These are phyloP conservation scores for Taxidea taxus DNA, from an alignment of 2,113 vertebrate genomes.

Conservation along the genomic window DNA sequence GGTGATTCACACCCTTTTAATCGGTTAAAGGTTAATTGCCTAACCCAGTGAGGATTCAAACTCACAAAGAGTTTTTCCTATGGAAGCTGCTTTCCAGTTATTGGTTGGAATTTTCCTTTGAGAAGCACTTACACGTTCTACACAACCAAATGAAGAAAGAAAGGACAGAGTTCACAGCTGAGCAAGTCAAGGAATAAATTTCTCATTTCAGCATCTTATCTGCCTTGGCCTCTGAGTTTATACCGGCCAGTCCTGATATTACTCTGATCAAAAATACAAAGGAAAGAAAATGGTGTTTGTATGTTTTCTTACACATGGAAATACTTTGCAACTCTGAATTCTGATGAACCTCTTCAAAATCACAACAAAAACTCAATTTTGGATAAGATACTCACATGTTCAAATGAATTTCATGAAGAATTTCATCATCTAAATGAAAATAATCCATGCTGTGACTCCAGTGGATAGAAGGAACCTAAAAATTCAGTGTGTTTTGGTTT, in stretches of 20 bases:
- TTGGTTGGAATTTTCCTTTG: conserved; percentile 85
- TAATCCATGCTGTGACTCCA: neutral
- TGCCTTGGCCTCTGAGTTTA: neutral
- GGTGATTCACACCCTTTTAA: conserved; percentile 85
- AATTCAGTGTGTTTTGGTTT: neutral
- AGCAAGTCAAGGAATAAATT: neutral
- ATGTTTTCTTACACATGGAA: neutral
- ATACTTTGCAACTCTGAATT: neutral
- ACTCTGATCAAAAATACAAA: neutral
- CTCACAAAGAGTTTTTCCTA: conserved; percentile 87
- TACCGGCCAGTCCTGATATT: neutral
- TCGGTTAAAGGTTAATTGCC: conserved; percentile 81
- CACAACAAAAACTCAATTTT: neutral
- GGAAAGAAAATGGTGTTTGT: neutral
- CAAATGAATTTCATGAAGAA: neutral
- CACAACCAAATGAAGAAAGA: conserved; percentile 59
- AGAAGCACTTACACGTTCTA: conserved; percentile 81
- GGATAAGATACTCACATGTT: neutral
- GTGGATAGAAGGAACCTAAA: neutral
- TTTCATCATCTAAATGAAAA: neutral
- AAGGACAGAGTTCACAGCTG: neutral
- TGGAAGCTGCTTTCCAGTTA: conserved; percentile 85
- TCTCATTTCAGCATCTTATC: neutral
- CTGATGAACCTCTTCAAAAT: neutral
- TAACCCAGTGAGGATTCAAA: conserved; percentile 84